Conservation (phyloP, 2,797 vertebrate genomes). For the Vipera ursinii region DNA sequence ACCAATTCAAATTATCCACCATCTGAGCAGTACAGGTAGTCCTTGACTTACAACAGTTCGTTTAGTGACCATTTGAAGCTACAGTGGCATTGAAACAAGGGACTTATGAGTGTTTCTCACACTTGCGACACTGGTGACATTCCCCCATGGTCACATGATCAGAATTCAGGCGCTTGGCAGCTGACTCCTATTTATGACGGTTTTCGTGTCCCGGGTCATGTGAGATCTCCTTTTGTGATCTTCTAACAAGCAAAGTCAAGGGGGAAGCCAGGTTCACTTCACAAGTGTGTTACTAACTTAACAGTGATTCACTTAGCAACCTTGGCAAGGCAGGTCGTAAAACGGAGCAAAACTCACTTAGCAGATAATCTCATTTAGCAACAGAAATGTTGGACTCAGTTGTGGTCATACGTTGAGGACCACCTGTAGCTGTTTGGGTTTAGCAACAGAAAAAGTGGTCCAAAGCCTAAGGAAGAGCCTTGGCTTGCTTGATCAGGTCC, state of each 20-base stretch:
- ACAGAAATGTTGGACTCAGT: not conserved
- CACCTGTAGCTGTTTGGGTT: not conserved
- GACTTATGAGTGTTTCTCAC: not conserved
- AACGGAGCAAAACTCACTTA: not conserved
- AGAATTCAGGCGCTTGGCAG: not conserved
- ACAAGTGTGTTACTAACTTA: not conserved
- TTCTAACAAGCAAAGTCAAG: not conserved
- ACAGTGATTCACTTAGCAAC: not conserved
- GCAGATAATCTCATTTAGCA: not conserved
- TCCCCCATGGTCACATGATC: not conserved
- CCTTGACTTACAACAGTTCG: not conserved
- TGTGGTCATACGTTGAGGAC: not conserved
- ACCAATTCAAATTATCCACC: no score
- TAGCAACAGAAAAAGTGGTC: not conserved
- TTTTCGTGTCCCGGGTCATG: not conserved
- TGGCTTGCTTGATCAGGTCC: not conserved
- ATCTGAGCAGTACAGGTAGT: not conserved
- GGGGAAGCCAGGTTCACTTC: not conserved
- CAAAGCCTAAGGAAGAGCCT: not conserved
- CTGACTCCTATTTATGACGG: not conserved
- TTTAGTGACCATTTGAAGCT: not conserved
- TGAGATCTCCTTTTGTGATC: not conserved
- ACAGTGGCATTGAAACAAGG: rapidly evolving
- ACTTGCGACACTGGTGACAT: not conserved
- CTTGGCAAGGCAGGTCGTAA: not conserved